These are phyloP conservation scores for Polydrusus tereticollis DNA, from an alignment of 2,888 invertebrate species.

Conservation along the genomic window DNA sequence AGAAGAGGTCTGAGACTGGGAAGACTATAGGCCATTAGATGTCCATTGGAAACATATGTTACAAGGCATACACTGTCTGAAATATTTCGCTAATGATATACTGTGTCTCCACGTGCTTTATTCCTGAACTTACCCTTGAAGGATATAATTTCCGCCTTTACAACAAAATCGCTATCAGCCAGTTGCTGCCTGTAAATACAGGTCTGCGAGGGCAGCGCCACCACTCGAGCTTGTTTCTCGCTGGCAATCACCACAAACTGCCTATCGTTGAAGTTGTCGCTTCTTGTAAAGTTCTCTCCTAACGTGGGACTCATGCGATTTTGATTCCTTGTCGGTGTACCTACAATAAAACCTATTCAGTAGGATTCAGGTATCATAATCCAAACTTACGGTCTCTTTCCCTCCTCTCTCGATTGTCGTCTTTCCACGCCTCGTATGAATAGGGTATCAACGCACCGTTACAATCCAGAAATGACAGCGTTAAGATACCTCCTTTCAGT, in stretches of 20 bases:
- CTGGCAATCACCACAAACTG: constrained; percentile 95
- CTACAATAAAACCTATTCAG: constrained; percentile 59
- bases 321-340: constrained; percentile 77
- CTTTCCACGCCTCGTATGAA: constrained; percentile 93
- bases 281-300: constrained; percentile 59
- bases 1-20: constrained; percentile 94
- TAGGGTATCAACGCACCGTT: constrained; percentile 93
- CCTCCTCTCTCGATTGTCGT: constrained; percentile 79
- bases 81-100: constrained; percentile 62
- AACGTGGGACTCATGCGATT: constrained; percentile 85
- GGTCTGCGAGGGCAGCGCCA: constrained; percentile 95
- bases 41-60: constrained; percentile 95
- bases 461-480: constrained; percentile 96
- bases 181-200: constrained; percentile 94
- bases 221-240: constrained; percentile 94
- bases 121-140: constrained; percentile 81
- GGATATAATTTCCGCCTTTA: constrained; percentile 93
- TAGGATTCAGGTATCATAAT: neutral
- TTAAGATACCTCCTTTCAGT: constrained; percentile 94
- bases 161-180: constrained; percentile 92
- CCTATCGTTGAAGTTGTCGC: constrained; percentile 76
- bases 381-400: constrained; percentile 64
- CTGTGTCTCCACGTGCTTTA: neutral
- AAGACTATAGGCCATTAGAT: constrained; percentile 93
- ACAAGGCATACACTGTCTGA: constrained; percentile 95